Conservation (phyloP, 2,113 vertebrate species). For the Abramis brama region DNA sequence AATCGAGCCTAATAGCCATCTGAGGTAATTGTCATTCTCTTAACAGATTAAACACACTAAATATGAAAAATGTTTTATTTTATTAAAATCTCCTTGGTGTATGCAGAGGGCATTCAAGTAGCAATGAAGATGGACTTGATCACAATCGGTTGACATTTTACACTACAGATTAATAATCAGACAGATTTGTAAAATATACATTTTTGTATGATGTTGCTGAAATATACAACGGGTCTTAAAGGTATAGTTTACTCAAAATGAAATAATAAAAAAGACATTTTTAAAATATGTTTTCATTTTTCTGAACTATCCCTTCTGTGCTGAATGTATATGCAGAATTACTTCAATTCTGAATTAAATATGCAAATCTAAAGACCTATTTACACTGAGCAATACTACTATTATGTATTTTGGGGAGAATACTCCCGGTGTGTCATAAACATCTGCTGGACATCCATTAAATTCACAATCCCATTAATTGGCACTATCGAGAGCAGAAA, state of each 20-base stretch:
- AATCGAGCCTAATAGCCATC: constrained; percentile 54
- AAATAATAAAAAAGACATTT: too few species aligned
- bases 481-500: constrained; percentile 13
- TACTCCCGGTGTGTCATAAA: constrained; percentile 2
- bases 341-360: background rate
- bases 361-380: background rate
- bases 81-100: constrained; percentile 55
- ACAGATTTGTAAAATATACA: background rate
- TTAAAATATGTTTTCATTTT: too few species aligned
- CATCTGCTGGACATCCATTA: constrained; percentile 35
- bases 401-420: background rate
- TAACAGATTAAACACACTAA: constrained; percentile 61
- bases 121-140: background rate
- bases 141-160: background rate
- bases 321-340: background rate
- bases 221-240: background rate
- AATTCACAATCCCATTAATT: constrained; percentile 38
- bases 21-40: constrained; percentile 62
- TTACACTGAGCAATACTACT: background rate
- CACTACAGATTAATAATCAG: background rate
- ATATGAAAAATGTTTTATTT: constrained; percentile 48
- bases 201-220: background rate
- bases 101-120: constrained; percentile 1
- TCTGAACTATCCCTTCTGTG: too few species aligned
- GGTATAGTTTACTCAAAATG: too few species aligned